Evolutionary conservation across 2,888 invertebrate species (phyloP).

Genomic region (Apamea anceps): DNA sequence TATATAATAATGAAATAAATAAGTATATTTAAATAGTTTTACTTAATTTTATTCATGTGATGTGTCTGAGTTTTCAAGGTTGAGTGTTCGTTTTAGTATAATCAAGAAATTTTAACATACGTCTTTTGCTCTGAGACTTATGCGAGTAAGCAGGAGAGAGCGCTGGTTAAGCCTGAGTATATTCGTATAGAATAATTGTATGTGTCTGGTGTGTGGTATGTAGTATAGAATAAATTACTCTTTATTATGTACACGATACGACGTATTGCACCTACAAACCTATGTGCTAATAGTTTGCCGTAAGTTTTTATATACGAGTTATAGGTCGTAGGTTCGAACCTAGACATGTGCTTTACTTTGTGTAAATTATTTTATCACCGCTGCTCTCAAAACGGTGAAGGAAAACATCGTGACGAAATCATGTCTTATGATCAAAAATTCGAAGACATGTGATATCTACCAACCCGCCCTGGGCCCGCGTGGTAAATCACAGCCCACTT

Average conservation of each 20-base stretch:
- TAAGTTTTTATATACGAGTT: no score
- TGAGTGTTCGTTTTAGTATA: neutral
- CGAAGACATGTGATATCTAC: no score
- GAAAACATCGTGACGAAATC: no score
- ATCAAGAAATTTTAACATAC: neutral
- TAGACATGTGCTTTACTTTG: no score
- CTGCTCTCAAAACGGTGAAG: no score
- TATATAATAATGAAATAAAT: no score
- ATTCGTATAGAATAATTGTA: neutral
- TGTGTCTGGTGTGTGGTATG: neutral
- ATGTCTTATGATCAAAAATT: no score
- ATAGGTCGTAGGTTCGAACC: no score
- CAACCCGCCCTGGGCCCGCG: no score
- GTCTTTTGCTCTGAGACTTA: neutral
- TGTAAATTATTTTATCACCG: no score
- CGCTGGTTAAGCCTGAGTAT: no score
- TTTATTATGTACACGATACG: neutral
- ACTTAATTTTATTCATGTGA: constrained; percentile 34
- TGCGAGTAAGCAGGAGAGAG: neutral
- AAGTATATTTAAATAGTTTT: constrained; percentile 30
- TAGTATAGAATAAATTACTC: neutral
- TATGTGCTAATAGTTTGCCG: neutral
- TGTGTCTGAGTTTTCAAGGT: constrained; percentile 33
- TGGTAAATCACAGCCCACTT: no score
- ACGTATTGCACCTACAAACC: neutral